Base-by-base conservation (phyloP, 2,113 vertebrate species). In the Campylomormyrus tamandua region DNA sequence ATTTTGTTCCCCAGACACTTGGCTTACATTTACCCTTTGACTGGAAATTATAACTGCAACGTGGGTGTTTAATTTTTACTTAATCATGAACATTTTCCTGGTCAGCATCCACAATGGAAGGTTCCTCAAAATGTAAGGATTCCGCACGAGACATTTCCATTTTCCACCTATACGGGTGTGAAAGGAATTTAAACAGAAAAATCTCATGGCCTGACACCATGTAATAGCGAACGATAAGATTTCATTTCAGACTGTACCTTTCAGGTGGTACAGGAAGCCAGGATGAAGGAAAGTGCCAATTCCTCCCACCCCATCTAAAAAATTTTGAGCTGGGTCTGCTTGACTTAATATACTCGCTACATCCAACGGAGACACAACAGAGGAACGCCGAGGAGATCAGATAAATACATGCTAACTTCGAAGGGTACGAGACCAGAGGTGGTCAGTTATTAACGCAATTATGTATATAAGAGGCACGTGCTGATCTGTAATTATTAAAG, bases 291-390 rank as follows among this genome's bases (percentile, higher is more conserved):
- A 92, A 93, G 93, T 90, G 86, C 89, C 92, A 93, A 70, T 89
- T 92, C 94, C 93, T 94, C 93, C 95, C 91, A 87, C 90, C 92
- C 92, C 92, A 91, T 92, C 90, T 96, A 96, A 97, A 97, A 95
- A 95, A 62, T 96, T 95, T 96, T 94, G 95, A 95, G 93, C 95
- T 93, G 96, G 96, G 97, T 95, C 46, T 97, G 95, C 94, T 95
- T 93, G 95, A 93, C 94, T 94, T 96, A 95, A 95, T 93, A 96
- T 93, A 94, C 93, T 95, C 94, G 96, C 91, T 90, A 94, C 92
- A 91, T 95, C 95, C 94, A 46, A 17, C 92, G 93, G 91, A 92
- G 91, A 92, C 93, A 19, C 7, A 45, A 87, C 66, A 93, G 93
- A 92, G 94, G 95, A 96, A 96, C 87, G 95, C 94, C 94, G 95